Conservation (phyloP, 2,113 vertebrate species). For the Porphyrio hochstetteri region DNA sequence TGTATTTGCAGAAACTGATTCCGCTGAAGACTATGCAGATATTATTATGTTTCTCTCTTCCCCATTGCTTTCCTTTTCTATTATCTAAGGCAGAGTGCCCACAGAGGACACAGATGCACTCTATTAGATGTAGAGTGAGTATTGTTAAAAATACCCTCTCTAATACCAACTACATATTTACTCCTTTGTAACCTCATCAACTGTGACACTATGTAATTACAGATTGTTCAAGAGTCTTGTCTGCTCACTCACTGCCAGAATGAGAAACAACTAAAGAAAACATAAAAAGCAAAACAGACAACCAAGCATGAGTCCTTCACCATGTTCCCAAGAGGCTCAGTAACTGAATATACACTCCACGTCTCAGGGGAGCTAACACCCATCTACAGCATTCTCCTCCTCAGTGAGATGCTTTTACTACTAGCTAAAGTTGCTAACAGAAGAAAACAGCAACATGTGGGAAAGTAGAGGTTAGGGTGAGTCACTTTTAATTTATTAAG, state of each 20-base stretch:
- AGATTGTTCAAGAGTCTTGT: constrained; percentile 63
- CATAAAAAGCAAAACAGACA: constrained; percentile 6
- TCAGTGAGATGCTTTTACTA: background rate
- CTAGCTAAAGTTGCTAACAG: background rate
- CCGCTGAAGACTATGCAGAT: constrained; percentile 32
- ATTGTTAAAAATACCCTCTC: constrained; percentile 59
- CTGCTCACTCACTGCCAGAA: constrained; percentile 54
- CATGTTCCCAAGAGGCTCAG: background rate
- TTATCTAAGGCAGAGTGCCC: constrained; percentile 46
- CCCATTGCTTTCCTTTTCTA: background rate
- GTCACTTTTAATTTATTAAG: background rate
- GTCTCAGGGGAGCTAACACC: background rate
- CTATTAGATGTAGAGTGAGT: constrained; percentile 55
- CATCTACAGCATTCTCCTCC: background rate
- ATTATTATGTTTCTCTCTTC: constrained; percentile 39
- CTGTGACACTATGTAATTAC: constrained; percentile 64
- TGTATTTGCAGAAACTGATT: constrained; percentile 53
- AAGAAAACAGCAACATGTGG: background rate
- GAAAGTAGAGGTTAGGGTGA: constrained; percentile 25
- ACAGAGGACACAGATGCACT: constrained; percentile 53
- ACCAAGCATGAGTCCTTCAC: background rate
- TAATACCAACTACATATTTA: constrained; percentile 64
- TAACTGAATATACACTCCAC: accelerated
- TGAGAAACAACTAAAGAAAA: constrained; percentile 48
- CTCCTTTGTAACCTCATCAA: constrained; percentile 67